Conservation (phyloP, 2,888 invertebrate genomes). For the Orthonevra nobilis region DNA sequence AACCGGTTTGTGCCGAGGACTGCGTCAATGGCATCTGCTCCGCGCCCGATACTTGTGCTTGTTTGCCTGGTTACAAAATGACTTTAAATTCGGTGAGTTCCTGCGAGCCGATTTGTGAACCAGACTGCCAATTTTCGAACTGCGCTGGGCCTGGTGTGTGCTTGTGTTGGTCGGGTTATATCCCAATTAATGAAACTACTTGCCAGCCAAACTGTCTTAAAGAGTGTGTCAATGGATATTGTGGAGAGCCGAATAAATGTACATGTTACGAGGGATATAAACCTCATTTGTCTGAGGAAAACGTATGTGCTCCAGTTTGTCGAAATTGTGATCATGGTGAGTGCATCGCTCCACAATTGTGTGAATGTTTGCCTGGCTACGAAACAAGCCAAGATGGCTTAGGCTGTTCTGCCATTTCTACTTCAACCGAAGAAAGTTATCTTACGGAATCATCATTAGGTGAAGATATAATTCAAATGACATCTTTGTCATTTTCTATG, state of each 20-base stretch:
- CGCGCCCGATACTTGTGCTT: slow-evolving; percentile 80
- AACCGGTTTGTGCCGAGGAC: slow-evolving; percentile 73
- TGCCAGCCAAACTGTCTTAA: slow-evolving; percentile 52
- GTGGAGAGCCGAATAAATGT: slow-evolving; percentile 77
- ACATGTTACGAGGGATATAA: slow-evolving; percentile 76
- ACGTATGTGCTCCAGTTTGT: slow-evolving; percentile 71
- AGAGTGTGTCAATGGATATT: slow-evolving; percentile 71
- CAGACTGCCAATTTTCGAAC: slow-evolving; percentile 77
- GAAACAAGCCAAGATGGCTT: slow-evolving; percentile 24
- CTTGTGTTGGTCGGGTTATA: slow-evolving; percentile 74
- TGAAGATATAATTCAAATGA: too few species aligned
- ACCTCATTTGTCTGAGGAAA: slow-evolving; percentile 44
- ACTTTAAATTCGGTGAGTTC: slow-evolving; percentile 54
- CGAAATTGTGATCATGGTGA: slow-evolving; percentile 69
- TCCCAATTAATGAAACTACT: slow-evolving; percentile 74
- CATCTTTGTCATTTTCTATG: too few species aligned
- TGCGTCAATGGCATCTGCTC: slow-evolving; percentile 80
- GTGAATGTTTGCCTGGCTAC: slow-evolving; percentile 72
- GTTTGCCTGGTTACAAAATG: slow-evolving; percentile 79
- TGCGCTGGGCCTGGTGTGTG: slow-evolving; percentile 77
- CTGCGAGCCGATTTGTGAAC: slow-evolving; percentile 77
- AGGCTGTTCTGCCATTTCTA: too few species aligned
- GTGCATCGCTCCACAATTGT: slow-evolving; percentile 71
- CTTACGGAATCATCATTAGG: too few species aligned
- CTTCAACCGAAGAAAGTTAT: too few species aligned